A percentile compares a stretch with the other conserved stretches of the same genome.
phyloP scores from a whole-genome alignment of 1,140 invertebrate species.

The Mycetomoellerius zeteki region DNA sequence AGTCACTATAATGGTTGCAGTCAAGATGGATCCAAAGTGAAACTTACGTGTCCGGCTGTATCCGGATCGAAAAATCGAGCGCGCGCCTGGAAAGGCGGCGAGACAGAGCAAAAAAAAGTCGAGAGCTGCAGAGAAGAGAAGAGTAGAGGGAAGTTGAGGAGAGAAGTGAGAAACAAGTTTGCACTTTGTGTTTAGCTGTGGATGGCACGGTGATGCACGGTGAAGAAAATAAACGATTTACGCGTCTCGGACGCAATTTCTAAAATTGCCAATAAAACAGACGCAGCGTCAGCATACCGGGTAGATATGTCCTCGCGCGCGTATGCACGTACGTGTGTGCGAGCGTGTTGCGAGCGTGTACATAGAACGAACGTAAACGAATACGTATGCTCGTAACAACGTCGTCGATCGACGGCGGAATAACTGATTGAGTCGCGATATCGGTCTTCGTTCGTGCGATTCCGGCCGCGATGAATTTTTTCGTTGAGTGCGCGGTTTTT shows the following conservation, averaged over 20 bases:
- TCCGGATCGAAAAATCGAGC: slow-evolving; percentile 52
- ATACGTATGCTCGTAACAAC: slow-evolving; percentile 67
- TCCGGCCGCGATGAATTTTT: slow-evolving; percentile 49
- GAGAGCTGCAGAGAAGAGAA: not conserved
- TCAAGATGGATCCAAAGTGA: slow-evolving; percentile 66
- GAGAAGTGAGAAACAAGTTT: slow-evolving; percentile 38
- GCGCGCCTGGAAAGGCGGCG: not conserved
- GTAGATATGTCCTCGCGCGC: slow-evolving; percentile 42
- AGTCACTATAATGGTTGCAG: slow-evolving; percentile 68
- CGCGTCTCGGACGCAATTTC: slow-evolving; percentile 73
- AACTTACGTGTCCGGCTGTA: slow-evolving; percentile 62
- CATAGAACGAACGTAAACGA: slow-evolving; percentile 40
- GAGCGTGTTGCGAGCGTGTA: not conserved
- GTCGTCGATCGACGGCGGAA: slow-evolving; percentile 68
- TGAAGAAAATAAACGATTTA: slow-evolving; percentile 73
- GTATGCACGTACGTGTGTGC: not conserved
- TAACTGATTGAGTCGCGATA: slow-evolving; percentile 69
- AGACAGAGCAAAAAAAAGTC: slow-evolving; percentile 5
- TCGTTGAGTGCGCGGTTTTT: slow-evolving; percentile 39
- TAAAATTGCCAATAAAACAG: slow-evolving; percentile 79
- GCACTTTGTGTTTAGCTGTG: slow-evolving; percentile 51
- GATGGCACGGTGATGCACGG: slow-evolving; percentile 20
- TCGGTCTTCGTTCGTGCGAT: slow-evolving; percentile 44
- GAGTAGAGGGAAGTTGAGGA: not conserved
- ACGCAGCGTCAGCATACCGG: slow-evolving; percentile 65